Evolutionary conservation across 2,113 vertebrate genomes (phyloP), one percentile per base, ranked within the genome.

Genomic region (Lasiurus borealis): DNA sequence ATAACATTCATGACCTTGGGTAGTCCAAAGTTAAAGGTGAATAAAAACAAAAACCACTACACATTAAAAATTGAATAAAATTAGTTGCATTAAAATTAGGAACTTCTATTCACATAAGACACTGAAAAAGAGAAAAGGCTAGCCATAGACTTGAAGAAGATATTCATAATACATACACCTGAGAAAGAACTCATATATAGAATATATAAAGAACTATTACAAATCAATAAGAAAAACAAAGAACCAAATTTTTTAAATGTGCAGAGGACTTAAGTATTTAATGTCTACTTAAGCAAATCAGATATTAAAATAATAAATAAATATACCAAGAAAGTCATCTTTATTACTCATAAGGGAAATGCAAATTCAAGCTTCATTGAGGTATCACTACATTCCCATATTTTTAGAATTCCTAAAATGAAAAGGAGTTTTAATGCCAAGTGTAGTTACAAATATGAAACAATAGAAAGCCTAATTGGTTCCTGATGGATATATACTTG

Each of bases 311-410:
- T 50, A 62, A 15, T 78, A 73, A 94, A 25, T 46, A 16, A 62
- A 27, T 62, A 62, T 62, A 62, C 59, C 59, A 27, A 62, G 59
- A 62, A 62, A 36, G 31, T 81, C 69, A 83, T 40, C n/a, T 78
- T 90, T 21, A 57, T 90, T 82, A 83, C n/a, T 88, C 27, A 57
- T 34, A 72, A 84, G 16, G 52, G 29, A 85, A 90, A 90, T 73
- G 27, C 2, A 85, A 75, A 69, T 76, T 88, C 78, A 91, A 95
- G 48, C 27, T 52, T 46, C 34, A 62, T 0, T 80, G 8, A 77
- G 36, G 69, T 77, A 29, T 57, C 52, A 83, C 52, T 72, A 48
- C 10, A 85, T 1, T 87, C 15, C 44, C 34, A 75, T 34, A 40
- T 40, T 40, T 40, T 40, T 18, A 80, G 71, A 88, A 94, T 46